A percentile compares a stretch with the other conserved stretches of the same genome.
Evolutionary conservation across 2,888 invertebrate species (phyloP).

Genomic region (Amblyjoppa fuscipennis): DNA sequence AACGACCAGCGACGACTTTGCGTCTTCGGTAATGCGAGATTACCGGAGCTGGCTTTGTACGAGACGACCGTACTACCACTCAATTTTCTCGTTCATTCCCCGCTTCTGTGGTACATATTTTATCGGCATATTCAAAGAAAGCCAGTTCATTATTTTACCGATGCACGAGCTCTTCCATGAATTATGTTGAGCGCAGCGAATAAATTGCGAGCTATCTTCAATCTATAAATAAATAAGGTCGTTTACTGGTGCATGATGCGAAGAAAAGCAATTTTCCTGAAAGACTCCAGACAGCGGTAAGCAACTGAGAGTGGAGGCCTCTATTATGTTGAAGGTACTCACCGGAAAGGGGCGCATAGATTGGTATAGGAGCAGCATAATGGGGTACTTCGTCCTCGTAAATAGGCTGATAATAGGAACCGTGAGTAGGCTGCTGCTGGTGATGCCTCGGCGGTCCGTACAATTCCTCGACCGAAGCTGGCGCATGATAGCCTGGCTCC

Average conservation of each 20-base stretch:
- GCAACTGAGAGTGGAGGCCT: neutral
- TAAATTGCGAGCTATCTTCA: neutral
- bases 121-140: neutral
- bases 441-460: constrained; percentile 77
- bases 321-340: constrained; percentile 64
- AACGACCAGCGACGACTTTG: neutral
- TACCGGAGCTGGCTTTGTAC: neutral
- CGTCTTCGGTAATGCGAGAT: constrained; percentile 14
- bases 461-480: constrained; percentile 80
- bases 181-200: neutral
- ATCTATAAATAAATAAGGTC: constrained; percentile 4
- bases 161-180: neutral
- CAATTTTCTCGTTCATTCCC: neutral
- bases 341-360: constrained; percentile 81
- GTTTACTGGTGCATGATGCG: neutral
- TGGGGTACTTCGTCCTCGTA: constrained; percentile 80
- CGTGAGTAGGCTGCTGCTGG: constrained; percentile 71
- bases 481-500: constrained; percentile 81
- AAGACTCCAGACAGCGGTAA: neutral
- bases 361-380: constrained; percentile 78
- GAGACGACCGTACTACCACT: neutral
- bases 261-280: constrained; percentile 24
- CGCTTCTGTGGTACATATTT: neutral
- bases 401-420: constrained; percentile 80
- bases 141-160: neutral